phyloP scores from a whole-genome alignment of 2,797 vertebrate genomes.

The Coendou prehensilis region DNA sequence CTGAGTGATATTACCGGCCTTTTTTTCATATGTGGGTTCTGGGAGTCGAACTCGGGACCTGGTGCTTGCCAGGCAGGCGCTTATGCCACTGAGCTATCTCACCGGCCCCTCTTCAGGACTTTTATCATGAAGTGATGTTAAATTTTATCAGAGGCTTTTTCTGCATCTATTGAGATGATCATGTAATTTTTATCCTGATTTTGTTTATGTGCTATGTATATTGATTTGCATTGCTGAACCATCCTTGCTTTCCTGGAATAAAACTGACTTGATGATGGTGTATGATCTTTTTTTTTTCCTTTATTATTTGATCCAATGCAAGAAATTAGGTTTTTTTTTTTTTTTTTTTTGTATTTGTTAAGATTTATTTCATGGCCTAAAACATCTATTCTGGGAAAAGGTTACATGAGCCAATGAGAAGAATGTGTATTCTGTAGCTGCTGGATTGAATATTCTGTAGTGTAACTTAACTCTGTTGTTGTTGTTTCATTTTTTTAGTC shows the following conservation, averaged over 20 bases:
- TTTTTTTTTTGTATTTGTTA: neutral
- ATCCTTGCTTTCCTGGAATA: neutral
- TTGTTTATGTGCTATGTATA: neutral
- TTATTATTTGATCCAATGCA: neutral
- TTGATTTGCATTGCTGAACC: neutral
- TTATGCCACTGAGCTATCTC: too few species aligned
- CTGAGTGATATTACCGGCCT: too few species aligned
- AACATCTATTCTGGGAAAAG: neutral
- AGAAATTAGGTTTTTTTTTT: neutral
- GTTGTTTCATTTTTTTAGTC: neutral
- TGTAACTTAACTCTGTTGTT: neutral
- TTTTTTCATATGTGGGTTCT: too few species aligned
- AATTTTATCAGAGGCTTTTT: neutral
- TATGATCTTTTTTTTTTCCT: neutral
- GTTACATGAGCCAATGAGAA: neutral
- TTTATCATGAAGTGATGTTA: neutral
- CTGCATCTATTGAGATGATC: neutral
- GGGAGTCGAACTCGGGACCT: too few species aligned
- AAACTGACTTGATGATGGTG: neutral
- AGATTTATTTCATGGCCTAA: neutral
- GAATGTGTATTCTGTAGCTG: neutral
- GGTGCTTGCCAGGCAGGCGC: too few species aligned
- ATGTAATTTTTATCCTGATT: neutral
- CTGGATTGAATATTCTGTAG: neutral
- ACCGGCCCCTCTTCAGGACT: too few species aligned